These are phyloP conservation scores for Eilema depressum DNA, from an alignment of 2,888 invertebrate genomes.

Conservation along the genomic window DNA sequence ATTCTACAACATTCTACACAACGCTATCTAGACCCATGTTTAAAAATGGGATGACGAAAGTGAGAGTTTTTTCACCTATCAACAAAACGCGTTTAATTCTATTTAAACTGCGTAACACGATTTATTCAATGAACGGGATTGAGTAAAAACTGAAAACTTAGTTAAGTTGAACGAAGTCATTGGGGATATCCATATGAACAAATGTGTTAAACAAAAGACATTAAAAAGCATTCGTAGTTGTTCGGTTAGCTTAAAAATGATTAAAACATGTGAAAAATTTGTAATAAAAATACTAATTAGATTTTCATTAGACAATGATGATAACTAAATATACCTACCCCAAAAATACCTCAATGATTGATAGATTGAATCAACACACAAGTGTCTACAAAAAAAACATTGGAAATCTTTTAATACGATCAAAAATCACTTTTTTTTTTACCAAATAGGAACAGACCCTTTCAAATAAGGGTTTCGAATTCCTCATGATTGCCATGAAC, in stretches of 20 bases:
- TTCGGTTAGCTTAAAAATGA: too few relatives aligned
- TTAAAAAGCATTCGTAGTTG: too few relatives aligned
- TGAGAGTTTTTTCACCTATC: neutral
- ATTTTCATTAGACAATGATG: neutral
- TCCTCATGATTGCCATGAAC: constrained; percentile 56
- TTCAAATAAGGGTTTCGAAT: constrained; percentile 52
- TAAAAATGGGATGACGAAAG: neutral
- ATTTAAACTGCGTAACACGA: neutral
- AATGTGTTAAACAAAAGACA: too few relatives aligned
- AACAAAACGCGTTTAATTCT: neutral
- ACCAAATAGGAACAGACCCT: constrained; percentile 8
- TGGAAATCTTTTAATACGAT: neutral
- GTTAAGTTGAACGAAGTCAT: neutral
- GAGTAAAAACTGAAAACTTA: neutral
- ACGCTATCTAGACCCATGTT: too few relatives aligned
- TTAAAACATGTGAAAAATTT: too few relatives aligned
- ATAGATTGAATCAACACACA: neutral
- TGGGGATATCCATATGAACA: too few relatives aligned
- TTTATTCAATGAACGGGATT: neutral
- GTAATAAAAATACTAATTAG: neutral
- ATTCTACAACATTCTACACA: too few relatives aligned
- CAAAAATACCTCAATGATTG: neutral
- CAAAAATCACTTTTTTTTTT: constrained; percentile 19
- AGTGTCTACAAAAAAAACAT: neutral
- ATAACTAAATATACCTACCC: neutral